These are phyloP conservation scores for Ictidomys tridecemlineatus DNA, from an alignment of 2,113 vertebrate species.

Conservation along the genomic window DNA sequence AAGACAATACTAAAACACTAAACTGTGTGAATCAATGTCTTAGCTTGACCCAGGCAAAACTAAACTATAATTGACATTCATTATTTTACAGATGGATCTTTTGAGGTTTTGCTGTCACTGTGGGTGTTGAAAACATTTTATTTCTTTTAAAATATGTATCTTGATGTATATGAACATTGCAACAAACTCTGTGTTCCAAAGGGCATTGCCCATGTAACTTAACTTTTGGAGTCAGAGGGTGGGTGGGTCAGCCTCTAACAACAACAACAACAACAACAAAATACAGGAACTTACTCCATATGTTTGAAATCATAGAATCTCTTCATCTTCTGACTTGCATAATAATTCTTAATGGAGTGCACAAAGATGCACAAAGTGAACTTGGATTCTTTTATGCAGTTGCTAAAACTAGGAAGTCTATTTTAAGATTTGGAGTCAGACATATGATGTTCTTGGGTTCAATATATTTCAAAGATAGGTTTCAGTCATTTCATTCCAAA, in stretches of 20 bases:
- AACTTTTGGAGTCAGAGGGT: not conserved
- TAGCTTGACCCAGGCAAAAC: not conserved
- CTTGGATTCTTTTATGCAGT: not conserved
- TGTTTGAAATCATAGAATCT: not conserved
- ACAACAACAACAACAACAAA: not conserved
- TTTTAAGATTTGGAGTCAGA: not conserved
- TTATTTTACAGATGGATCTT: not conserved
- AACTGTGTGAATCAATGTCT: not conserved
- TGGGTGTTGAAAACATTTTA: not conserved
- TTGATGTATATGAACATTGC: not conserved
- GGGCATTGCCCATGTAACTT: not conserved
- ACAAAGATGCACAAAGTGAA: constrained; percentile 8
- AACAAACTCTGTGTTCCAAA: not conserved
- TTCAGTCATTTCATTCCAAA: not conserved
- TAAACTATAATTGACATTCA: not conserved
- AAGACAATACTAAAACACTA: not conserved
- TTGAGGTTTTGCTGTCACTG: not conserved
- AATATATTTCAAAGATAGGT: constrained; percentile 3
- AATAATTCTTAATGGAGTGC: not conserved
- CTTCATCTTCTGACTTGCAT: not conserved
- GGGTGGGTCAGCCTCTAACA: not conserved
- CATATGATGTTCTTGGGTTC: not conserved
- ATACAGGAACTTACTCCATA: not conserved
- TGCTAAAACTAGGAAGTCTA: not conserved
- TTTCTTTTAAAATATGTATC: not conserved